These are phyloP conservation scores for Galeopterus variegatus DNA, from an alignment of 2,113 vertebrate species.

Conservation along the genomic window DNA sequence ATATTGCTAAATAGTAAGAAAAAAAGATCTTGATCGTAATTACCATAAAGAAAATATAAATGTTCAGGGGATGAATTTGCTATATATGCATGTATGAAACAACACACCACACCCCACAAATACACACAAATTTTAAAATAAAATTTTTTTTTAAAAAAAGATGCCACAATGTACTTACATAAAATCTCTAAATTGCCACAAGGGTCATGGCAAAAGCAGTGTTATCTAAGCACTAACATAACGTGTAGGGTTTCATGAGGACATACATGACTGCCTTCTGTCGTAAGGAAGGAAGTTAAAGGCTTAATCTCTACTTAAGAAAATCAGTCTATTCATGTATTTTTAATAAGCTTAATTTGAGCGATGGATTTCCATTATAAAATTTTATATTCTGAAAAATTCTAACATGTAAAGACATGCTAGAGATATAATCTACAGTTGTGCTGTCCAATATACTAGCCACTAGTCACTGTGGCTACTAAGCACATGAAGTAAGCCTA, in stretches of 20 bases:
- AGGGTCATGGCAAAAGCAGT: neutral
- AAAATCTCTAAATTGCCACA: neutral
- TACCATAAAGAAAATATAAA: too few relatives aligned
- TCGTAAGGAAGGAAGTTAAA: neutral
- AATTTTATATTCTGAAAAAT: neutral
- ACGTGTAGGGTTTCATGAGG: neutral
- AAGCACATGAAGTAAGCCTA: neutral
- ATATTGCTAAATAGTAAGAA: too few relatives aligned
- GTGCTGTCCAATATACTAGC: accelerated
- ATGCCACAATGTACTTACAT: neutral
- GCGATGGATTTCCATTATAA: neutral
- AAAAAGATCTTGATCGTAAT: too few relatives aligned
- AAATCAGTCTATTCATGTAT: neutral
- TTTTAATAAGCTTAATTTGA: conserved; percentile 48
- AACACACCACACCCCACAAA: too few relatives aligned
- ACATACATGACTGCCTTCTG: neutral
- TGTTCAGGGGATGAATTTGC: too few relatives aligned
- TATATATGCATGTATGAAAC: too few relatives aligned
- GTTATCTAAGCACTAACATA: neutral
- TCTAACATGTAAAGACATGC: neutral
- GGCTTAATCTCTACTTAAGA: neutral
- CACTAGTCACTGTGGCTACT: neutral
- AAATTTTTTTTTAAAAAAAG: neutral
- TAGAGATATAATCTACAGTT: neutral
- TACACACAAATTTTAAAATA: too few relatives aligned